Evolutionary conservation across 1,140 invertebrate species (phyloP).

Genomic region (Saccostrea glomerata): DNA sequence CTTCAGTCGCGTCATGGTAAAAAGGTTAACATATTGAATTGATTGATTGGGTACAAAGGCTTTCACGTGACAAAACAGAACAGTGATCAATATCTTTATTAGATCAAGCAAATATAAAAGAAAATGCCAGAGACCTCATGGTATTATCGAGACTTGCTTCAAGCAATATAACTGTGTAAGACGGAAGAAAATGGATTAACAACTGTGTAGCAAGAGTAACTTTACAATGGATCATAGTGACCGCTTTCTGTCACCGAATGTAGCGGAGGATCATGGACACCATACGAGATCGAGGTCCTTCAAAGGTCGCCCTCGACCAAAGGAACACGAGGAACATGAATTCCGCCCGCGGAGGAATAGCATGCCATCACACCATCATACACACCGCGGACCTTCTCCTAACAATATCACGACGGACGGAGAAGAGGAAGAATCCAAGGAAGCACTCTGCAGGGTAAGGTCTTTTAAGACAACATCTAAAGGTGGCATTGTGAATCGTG

Average conservation of each 20-base stretch:
- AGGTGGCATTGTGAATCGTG: slow-evolving; percentile 93
- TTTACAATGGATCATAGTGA: slow-evolving; percentile 36
- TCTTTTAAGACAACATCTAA: slow-evolving; percentile 94
- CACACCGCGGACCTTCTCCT: slow-evolving; percentile 30
- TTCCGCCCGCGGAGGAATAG: slow-evolving; percentile 62
- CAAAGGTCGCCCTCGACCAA: slow-evolving; percentile 51
- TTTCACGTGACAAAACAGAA: slow-evolving; percentile 9
- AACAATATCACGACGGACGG: slow-evolving; percentile 47
- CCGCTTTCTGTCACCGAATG: slow-evolving; percentile 49
- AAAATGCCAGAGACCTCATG: background rate
- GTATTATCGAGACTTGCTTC: background rate
- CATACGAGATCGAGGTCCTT: slow-evolving; percentile 58
- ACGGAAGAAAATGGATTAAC: background rate
- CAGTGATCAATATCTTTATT: slow-evolving; percentile 35
- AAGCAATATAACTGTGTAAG: background rate
- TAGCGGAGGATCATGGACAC: background rate
- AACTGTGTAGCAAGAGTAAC: background rate
- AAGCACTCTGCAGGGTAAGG: slow-evolving; percentile 88
- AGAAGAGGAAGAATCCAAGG: slow-evolving; percentile 78
- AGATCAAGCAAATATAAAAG: slow-evolving; percentile 35
- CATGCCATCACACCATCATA: slow-evolving; percentile 56
- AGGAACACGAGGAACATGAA: slow-evolving; percentile 48
- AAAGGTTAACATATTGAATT: slow-evolving; percentile 27
- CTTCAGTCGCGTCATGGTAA: background rate
- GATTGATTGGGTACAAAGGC: slow-evolving; percentile 12